Evolutionary conservation across 2,888 invertebrate species (phyloP).

Genomic region (Chaitophorus viminalis): DNA sequence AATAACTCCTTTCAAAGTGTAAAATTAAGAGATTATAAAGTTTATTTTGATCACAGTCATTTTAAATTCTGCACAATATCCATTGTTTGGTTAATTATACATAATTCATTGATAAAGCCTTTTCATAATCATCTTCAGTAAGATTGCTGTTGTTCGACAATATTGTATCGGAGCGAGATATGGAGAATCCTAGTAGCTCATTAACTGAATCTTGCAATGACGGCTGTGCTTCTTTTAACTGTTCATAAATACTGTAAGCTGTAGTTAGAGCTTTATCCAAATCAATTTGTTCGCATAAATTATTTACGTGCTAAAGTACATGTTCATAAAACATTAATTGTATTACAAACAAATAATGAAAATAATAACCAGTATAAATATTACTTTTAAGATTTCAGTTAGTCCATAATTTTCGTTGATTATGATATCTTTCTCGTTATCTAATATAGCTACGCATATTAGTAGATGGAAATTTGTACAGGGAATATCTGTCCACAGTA

Average conservation of each 20-base stretch:
- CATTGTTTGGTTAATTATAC: constrained; percentile 1
- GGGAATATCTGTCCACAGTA: constrained; percentile 93
- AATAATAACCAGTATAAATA: too few relatives aligned
- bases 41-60: constrained; percentile 51
- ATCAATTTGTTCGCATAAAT: constrained; percentile 87
- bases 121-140: constrained; percentile 48
- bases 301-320: constrained; percentile 88
- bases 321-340: not conserved
- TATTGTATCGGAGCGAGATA: constrained; percentile 28
- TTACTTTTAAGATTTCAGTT: constrained; percentile 92
- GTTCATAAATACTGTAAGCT: constrained; percentile 93
- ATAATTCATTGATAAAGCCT: constrained; percentile 47
- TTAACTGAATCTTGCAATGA: constrained; percentile 55
- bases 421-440: constrained; percentile 85
- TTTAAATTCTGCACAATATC: not conserved
- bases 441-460: constrained; percentile 92
- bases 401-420: constrained; percentile 93
- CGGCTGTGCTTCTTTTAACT: constrained; percentile 74
- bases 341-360: too few relatives aligned
- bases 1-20: not conserved
- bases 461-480: constrained; percentile 95
- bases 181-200: constrained; percentile 49
- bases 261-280: constrained; percentile 82
- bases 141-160: constrained; percentile 30
- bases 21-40: constrained; percentile 19